Conservation (phyloP, 2,888 invertebrate species). For the Hecatera dysodea region DNA sequence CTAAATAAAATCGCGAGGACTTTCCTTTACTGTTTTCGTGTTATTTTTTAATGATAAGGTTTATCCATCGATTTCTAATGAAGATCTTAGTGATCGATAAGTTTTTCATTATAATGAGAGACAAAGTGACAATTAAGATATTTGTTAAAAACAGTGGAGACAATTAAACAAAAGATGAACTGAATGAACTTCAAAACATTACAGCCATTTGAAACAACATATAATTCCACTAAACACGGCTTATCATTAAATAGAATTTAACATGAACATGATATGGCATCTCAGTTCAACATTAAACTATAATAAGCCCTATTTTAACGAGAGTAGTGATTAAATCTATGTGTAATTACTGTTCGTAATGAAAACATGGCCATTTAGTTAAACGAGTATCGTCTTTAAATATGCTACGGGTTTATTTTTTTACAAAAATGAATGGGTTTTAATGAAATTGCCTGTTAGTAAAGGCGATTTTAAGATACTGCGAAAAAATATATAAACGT, state of each 20-base stretch:
- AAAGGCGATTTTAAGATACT: background rate
- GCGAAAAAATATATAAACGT: background rate
- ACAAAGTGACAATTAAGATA: background rate
- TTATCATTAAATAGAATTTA: constrained; percentile 24
- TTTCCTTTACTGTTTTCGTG: too few species aligned
- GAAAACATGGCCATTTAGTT: constrained; percentile 11
- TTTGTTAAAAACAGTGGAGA: background rate
- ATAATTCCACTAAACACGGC: background rate
- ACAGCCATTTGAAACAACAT: background rate
- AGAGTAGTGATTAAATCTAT: constrained; percentile 23
- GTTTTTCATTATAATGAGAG: too few species aligned
- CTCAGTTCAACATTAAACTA: constrained; percentile 15
- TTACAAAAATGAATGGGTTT: constrained; percentile 5
- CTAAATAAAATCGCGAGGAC: too few species aligned
- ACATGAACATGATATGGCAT: background rate
- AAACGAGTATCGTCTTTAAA: constrained; percentile 9
- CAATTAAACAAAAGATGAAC: background rate
- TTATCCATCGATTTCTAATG: too few species aligned
- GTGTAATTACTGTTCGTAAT: constrained; percentile 30
- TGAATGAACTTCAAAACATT: background rate
- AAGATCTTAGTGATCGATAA: too few species aligned
- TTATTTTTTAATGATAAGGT: too few species aligned
- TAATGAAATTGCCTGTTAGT: constrained; percentile 9
- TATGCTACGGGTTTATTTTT: constrained; percentile 10
- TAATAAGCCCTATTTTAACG: constrained; percentile 18